Evolutionary conservation across 1,140 invertebrate species (phyloP).

Genomic region (Apocrypta bakeri): DNA sequence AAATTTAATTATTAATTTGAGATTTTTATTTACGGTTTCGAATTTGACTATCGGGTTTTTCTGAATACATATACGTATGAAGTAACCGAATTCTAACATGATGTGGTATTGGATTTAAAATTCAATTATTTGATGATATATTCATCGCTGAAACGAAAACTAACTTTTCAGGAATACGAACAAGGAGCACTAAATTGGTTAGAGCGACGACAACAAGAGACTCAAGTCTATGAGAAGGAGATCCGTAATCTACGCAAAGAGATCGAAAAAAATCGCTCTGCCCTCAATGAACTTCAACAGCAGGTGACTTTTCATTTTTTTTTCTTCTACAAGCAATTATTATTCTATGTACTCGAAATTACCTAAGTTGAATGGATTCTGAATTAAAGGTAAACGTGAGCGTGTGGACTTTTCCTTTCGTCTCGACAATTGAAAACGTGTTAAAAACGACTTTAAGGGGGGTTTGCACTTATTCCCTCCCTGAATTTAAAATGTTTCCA

Average conservation of each 20-base stretch:
- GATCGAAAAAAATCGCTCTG: constrained; percentile 61
- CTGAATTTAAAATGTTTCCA: too few species aligned
- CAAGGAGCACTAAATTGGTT: constrained; percentile 58
- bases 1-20: too few species aligned
- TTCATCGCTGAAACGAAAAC: too few species aligned
- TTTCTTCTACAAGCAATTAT: background rate
- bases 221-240: constrained; percentile 61
- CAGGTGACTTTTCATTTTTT: constrained; percentile 60
- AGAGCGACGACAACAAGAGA: constrained; percentile 61
- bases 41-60: too few species aligned
- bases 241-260: constrained; percentile 62
- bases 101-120: too few species aligned
- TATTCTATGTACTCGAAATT: background rate
- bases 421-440: background rate
- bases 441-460: background rate
- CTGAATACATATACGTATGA: too few species aligned
- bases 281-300: constrained; percentile 61
- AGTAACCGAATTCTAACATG: too few species aligned
- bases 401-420: background rate
- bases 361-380: background rate
- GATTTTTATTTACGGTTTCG: too few species aligned
- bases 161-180: constrained; percentile 51
- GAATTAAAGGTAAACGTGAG: background rate
- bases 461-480: background rate
- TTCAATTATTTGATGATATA: too few species aligned